phyloP scores from a whole-genome alignment of 2,113 vertebrate genomes.

The Burhinus bistriatus region DNA sequence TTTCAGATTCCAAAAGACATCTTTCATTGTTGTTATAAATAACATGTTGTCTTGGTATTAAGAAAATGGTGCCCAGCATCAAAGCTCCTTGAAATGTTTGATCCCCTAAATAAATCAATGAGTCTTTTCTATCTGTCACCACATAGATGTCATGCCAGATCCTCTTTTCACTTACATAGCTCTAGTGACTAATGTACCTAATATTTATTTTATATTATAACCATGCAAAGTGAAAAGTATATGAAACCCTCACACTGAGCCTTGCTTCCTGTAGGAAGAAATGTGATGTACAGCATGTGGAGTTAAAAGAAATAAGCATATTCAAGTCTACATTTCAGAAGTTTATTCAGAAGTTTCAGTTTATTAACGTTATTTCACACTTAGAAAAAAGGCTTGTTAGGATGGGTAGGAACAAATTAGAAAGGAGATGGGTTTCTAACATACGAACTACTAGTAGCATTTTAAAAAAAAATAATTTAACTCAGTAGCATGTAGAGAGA shows the following conservation, averaged over 20 bases:
- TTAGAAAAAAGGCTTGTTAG: not conserved
- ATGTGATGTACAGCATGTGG: not conserved
- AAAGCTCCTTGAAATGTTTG: not conserved
- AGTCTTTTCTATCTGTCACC: not conserved
- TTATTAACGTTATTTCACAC: not conserved
- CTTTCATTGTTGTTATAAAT: not conserved
- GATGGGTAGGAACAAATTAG: not conserved
- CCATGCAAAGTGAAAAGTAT: not conserved
- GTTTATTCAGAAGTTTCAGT: not conserved
- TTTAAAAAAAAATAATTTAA: not conserved
- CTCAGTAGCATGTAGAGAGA: not conserved
- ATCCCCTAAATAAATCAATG: not conserved
- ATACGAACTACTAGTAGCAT: not conserved
- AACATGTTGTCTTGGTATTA: not conserved
- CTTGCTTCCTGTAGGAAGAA: not conserved
- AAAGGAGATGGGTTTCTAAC: not conserved
- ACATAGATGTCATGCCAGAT: not conserved
- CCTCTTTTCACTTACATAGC: not conserved
- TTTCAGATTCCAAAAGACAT: not conserved
- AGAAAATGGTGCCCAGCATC: not conserved
- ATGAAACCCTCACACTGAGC: not conserved
- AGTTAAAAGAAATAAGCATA: not conserved
- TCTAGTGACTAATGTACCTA: not conserved
- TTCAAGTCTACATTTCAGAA: not conserved
- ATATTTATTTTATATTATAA: not conserved